Evolutionary conservation across 2,888 invertebrate species (phyloP), one percentile per base, ranked within the genome.

Genomic region (Meiosimyza decipiens): DNA sequence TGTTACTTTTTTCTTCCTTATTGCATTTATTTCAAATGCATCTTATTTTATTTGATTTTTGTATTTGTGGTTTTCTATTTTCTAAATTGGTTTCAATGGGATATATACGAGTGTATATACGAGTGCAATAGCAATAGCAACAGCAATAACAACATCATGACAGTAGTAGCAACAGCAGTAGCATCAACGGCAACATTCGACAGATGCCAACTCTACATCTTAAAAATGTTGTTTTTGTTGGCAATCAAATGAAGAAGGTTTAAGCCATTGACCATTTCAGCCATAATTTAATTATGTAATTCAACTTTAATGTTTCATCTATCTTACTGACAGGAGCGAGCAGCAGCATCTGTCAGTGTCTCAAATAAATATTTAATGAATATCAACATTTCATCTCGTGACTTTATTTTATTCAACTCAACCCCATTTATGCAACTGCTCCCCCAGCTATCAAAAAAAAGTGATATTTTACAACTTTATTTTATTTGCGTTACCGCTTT

Each of bases 51-150:
- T 33, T 60, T 28, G 28, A 60, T n/a, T 28, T 50, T 51, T n/a
- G 65, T 54, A 28, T 60, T 28, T 65, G 54, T 16, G 57, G 59
- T 57, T 59, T 66, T 47, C 68, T 59, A 50, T 68, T 68, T 59
- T 22, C 59, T 13, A 68, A 57, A 49, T 59, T 67, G 59, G 33
- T 57, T 57, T 40, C 68, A 59, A 49, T 59, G 12, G 59, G 16
- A 22, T 11, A 22, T 50, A 50, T 50, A 49, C 62, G 18, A 64
- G 9, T 59, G 18, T 11, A 22, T 50, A 50, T 50, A 49, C 62
- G 18, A 64, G 9, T 59, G 18, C 22, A 18, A 28, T 15, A 50
- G 9, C 47, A 49, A 47, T 7, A 40, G 22, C 22, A 22, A 57
- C n/a, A 16, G 9, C 28, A 28, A 16, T 6, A 13, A 59, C n/a